Evolutionary conservation across 2,113 vertebrate species (phyloP), one percentile per base, ranked within the genome.

Genomic region (Anguilla japonica): DNA sequence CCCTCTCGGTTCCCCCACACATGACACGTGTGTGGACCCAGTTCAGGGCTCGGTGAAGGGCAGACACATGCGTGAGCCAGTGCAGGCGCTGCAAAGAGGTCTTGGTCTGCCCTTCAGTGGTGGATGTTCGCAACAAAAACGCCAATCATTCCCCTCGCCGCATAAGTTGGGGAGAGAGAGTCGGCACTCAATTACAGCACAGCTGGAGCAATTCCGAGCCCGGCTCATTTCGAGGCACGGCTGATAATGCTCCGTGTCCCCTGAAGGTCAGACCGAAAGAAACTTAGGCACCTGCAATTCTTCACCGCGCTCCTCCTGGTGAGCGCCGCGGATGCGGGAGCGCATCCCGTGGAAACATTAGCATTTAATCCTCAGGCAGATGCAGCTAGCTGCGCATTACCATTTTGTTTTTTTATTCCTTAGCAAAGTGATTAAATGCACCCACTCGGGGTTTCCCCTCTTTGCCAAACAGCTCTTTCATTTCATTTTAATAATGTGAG

Each of bases 51-150:
- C 11, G 13, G 50, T 14, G 11, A 53, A 53, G 34, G 34, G 34
- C 34, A 34, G 34, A 34, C 34, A 34, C 34, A n/a, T 34, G n/a
- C 26, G n/a, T 75, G n/a, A 13, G 26, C 1, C 20, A n/a, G 26
- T 3, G 63, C 20, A n/a, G 20, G 63, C 26, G 9, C 63, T 71
- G 56, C 41, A 86, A 18, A 67, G 40, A 81, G 50, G 15, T 75
- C 43, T 79, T 41, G 57, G 34, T 67, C 86, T 60, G 86, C 67
- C 67, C 81, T 87, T 60, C 82, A 56, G 34, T 34, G 86, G 86
- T 15, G 43, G 22, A 43, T 11, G 60, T 6, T 3, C 40, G 82
- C 60, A 87, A 40, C 29, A 78, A 22, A 56, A 34, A 5, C 5
- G 14, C 67, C 71, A 34, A 34, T 34, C 34, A 34, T 40, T 75